Base-by-base conservation (phyloP, 92 coral and sea anemone genomes). In the Siderastrea radians region DNA sequence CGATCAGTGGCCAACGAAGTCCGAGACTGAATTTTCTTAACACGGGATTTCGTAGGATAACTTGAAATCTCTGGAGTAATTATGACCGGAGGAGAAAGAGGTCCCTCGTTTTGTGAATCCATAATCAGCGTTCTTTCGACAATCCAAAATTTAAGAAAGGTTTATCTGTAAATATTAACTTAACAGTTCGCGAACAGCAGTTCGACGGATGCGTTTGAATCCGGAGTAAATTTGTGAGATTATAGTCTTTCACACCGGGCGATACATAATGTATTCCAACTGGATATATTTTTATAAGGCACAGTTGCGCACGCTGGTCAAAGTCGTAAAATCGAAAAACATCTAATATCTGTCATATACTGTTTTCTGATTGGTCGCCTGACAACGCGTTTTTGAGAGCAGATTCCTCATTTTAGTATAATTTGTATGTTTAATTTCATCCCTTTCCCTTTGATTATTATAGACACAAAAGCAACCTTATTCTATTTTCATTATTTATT, bases 1-100 rank as follows among this genome's bases (percentile, higher is more conserved):
- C 98, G 86, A 62, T 95, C 96, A 0, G 98, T 95, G 68, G 96
- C 93, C 65, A 95, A 61, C 0, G 98, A 95, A 46, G 87, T 84
- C 46, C 98, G 90, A 47, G 98, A 95, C 49, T 86, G 90, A 6
- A 95, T 93, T 77, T 95, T 95, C 80, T 92, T 94, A 26, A 89
- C 86, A 45, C 98, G 92, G 60, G 86, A 78, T 68, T 92, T 80
- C 65, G 94, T 87, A 52, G 94, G 96, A 75, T 61, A 91, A 17
- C 96, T 88, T 47, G 81, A 60, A 48, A 58, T 84, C 51, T 77
- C 77, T 46, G 96, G 95, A 48, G 96, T 88, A 8, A 95, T 93
- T 43, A 95, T 95, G 2, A 95, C 80, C 4, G 96, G 96, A 78
- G 90, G 94, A 46, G 92, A 77, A 72, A 85, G 3, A 58, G 55